Conservation (phyloP, 2,113 vertebrate genomes). For the Crotalus helleri region DNA sequence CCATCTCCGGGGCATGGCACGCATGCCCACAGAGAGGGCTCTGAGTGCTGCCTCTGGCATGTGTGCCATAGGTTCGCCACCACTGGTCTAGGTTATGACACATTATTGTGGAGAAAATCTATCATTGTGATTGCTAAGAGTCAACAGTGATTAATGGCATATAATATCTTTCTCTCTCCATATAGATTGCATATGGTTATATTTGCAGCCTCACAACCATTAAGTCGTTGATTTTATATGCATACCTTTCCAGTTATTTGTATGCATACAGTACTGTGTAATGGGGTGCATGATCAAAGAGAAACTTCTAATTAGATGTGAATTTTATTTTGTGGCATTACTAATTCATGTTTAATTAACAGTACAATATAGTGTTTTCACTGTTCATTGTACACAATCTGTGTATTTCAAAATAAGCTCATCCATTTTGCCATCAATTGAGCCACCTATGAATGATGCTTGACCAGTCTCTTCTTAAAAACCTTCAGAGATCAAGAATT, state of each 20-base stretch:
- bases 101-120: not conserved
- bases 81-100: not conserved
- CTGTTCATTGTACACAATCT: not conserved
- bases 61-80: too few relatives aligned
- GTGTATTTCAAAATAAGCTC: not conserved
- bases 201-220: not conserved
- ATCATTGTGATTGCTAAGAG: not conserved
- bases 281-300: not conserved
- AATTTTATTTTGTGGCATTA: not conserved
- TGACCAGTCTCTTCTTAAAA: not conserved
- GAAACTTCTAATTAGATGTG: not conserved
- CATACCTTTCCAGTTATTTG: not conserved
- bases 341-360: not conserved
- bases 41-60: too few relatives aligned
- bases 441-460: not conserved
- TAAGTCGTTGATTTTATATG: not conserved
- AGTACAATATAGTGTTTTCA: not conserved
- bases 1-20: too few relatives aligned
- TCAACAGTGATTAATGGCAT: not conserved
- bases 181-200: not conserved
- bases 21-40: too few relatives aligned
- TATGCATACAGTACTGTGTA: not conserved
- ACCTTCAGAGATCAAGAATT: not conserved
- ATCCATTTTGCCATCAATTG: not conserved
- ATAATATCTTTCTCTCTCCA: not conserved